phyloP scores from a whole-genome alignment of 2,113 vertebrate genomes.

The Blennius ocellaris region DNA sequence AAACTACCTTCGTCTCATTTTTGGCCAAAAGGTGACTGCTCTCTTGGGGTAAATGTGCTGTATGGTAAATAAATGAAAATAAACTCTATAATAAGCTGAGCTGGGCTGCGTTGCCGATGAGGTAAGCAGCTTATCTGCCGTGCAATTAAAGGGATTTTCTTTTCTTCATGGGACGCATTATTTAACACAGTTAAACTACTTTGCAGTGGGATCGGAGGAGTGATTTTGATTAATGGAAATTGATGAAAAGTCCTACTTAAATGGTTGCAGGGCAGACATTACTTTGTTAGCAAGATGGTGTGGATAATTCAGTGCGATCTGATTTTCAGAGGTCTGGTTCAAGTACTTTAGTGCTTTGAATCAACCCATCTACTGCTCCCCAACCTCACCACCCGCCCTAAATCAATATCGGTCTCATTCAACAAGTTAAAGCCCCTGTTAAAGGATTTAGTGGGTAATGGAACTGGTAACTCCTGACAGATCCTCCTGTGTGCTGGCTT shows the following conservation, averaged over 20 bases:
- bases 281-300: conserved; percentile 24
- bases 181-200: conserved; percentile 40
- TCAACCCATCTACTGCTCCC: conserved; percentile 42
- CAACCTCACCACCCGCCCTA: conserved; percentile 38
- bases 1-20: not conserved
- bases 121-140: conserved; percentile 59
- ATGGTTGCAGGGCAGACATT: conserved; percentile 11
- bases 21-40: conserved; percentile 22
- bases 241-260: conserved; percentile 26
- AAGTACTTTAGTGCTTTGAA: conserved; percentile 47
- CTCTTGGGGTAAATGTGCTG: conserved; percentile 46
- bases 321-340: conserved; percentile 38
- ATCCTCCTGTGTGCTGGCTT: conserved; percentile 58
- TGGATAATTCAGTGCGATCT: conserved; percentile 29
- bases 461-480: conserved; percentile 75
- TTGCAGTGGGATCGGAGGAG: conserved; percentile 19
- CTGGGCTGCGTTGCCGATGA: conserved; percentile 33
- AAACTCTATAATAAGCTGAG: conserved; percentile 40
- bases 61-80: conserved; percentile 43
- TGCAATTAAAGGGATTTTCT: conserved; percentile 53
- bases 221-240: conserved; percentile 39
- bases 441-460: conserved; percentile 76
- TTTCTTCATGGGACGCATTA: conserved; percentile 38
- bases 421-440: conserved; percentile 75
- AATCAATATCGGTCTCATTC: conserved; percentile 82